Percentiles rank a stretch among this genome's conserved stretches.
phyloP scores from a whole-genome alignment of 2,888 invertebrate genomes.

The Synergus laeviventris region DNA sequence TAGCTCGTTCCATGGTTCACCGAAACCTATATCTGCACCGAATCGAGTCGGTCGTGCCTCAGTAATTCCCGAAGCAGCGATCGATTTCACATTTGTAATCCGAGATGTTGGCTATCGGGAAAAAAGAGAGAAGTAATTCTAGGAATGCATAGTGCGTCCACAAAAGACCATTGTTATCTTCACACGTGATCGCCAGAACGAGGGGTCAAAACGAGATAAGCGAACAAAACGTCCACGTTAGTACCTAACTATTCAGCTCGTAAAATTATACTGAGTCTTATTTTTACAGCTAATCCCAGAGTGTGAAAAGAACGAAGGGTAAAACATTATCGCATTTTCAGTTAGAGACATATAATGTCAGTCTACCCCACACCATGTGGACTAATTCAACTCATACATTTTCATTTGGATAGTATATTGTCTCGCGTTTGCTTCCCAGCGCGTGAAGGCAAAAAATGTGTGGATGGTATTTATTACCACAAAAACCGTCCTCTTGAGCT shows the following conservation, averaged over 20 bases:
- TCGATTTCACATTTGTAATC: constrained; percentile 70
- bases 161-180: constrained; percentile 59
- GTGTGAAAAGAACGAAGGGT: constrained; percentile 13
- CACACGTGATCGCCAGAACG: constrained; percentile 56
- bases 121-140: constrained; percentile 48
- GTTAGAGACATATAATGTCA: too few relatives aligned
- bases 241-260: constrained; percentile 25
- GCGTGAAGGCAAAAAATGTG: neutral
- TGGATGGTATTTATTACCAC: too few relatives aligned
- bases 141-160: constrained; percentile 55
- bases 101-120: constrained; percentile 44
- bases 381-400: constrained; percentile 9
- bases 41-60: constrained; percentile 67
- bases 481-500: too few relatives aligned
- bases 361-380: neutral
- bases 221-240: constrained; percentile 20
- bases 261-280: constrained; percentile 32
- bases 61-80: constrained; percentile 65
- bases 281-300: constrained; percentile 20
- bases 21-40: constrained; percentile 59
- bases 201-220: constrained; percentile 39
- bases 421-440: neutral
- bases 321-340: constrained; percentile 12
- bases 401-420: neutral
- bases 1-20: neutral